Evolutionary conservation across 2,113 vertebrate species (phyloP), one percentile per base, ranked within the genome.

Genomic region (Thamnophis sirtalis): DNA sequence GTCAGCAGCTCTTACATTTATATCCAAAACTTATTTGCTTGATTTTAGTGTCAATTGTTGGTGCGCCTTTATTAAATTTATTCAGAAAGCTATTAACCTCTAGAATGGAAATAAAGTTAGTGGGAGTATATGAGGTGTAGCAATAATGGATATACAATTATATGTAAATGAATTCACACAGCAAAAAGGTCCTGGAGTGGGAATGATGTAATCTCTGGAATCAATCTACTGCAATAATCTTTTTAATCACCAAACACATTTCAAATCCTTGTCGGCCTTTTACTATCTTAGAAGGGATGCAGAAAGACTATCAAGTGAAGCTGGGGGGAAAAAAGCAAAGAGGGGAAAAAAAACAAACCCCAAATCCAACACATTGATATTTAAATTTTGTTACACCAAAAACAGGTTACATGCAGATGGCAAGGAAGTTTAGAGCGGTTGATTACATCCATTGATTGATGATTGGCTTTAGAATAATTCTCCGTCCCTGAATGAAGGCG

Each of bases 361-460:
- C 88, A 89, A 50, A 68, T 89, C n/a, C 90, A 89, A 91, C 33
- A 91, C 90, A 63, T 54, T 95, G 93, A 93, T 95, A 95, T 95
- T 97, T 95, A 94, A 92, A 85, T 94, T 95, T 95, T 95, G 95
- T 95, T 94, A 89, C 9, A 0, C 91, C 93, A 93, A 93, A 95
- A 51, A 87, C 17, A 58, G 84, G 93, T 93, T 93, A 91, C 91
- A 43, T 90, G 93, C 94, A 94, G 96, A 95, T 68, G 85, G 86
- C 92, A 94, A 89, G 84, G 88, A 93, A 87, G 95, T 97, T 96
- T 96, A 94, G 96, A 96, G 94, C 95, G 93, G 92, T 94, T 97
- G 95, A 97, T 97, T 97, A 93, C 93, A 95, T 96, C 93, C 96
- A 97, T 96, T 97, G 97, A 98, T 97, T 97, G 97, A 97, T 97